These are phyloP conservation scores for Vanacampus margaritifer DNA, from an alignment of 2,113 vertebrate species.

Conservation along the genomic window DNA sequence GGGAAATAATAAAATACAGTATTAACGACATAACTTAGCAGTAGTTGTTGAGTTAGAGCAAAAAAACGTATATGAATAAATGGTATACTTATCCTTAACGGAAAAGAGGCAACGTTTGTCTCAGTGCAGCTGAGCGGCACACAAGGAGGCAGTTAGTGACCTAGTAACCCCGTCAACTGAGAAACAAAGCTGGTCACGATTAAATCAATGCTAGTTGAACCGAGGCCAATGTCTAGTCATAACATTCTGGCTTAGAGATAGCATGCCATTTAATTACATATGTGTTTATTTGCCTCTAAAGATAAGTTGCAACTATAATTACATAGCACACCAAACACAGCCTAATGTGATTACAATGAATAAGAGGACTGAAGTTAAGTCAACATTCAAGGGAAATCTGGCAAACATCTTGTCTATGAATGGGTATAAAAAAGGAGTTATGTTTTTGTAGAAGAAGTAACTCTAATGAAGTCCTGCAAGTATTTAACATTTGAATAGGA, in stretches of 20 bases:
- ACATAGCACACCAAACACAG: conserved; percentile 66
- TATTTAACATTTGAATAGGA: background rate
- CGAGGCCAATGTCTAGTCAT: conserved; percentile 75
- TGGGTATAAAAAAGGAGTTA: conserved; percentile 21
- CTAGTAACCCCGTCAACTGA: conserved; percentile 75
- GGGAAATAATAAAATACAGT: too few relatives aligned
- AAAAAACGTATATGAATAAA: background rate
- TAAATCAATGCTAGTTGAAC: conserved; percentile 76
- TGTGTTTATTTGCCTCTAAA: conserved; percentile 36
- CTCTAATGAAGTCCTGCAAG: too few relatives aligned
- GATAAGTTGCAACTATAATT: conserved; percentile 59
- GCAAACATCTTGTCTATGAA: conserved; percentile 37
- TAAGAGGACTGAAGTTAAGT: conserved; percentile 37
- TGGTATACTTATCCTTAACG: conserved; percentile 23
- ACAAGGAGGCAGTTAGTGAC: conserved; percentile 82
- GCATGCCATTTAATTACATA: conserved; percentile 84
- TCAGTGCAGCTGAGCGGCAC: conserved; percentile 72
- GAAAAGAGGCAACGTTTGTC: conserved; percentile 57
- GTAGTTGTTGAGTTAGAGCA: too few relatives aligned
- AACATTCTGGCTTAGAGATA: conserved; percentile 80
- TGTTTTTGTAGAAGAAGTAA: background rate
- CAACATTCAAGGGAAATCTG: conserved; percentile 35
- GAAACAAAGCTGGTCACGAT: conserved; percentile 78
- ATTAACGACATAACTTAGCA: too few relatives aligned
- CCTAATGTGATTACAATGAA: conserved; percentile 68